Percentiles rank a stretch among this genome's conserved stretches.
Evolutionary conservation across 30 jellyfish, hydroid and myxozoan species (phyloP).

Genomic region (Turritopsis dohrnii): DNA sequence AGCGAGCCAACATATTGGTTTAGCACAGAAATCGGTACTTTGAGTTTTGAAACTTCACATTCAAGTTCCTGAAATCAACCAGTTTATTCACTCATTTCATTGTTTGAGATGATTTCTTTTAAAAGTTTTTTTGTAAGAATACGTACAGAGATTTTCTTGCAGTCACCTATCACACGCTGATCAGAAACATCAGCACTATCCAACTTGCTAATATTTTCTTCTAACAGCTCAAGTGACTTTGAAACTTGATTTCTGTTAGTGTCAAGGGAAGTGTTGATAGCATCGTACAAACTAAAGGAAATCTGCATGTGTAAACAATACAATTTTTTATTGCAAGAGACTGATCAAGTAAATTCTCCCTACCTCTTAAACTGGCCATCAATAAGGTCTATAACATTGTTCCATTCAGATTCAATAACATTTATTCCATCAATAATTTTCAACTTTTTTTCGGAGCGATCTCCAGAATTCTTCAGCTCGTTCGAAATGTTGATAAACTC

Average conservation of each 20-base stretch:
- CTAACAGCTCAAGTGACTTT: not conserved
- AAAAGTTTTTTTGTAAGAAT: not conserved
- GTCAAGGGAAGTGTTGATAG: slow-evolving; percentile 10
- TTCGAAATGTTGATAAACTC: not conserved
- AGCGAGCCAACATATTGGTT: slow-evolving; percentile 9
- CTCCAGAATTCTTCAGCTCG: not conserved
- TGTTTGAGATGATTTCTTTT: not conserved
- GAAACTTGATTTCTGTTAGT: not conserved
- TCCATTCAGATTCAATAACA: slow-evolving; percentile 18
- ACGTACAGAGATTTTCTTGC: not conserved
- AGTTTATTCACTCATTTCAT: not conserved
- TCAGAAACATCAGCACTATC: not conserved
- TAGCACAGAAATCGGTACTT: slow-evolving; percentile 1
- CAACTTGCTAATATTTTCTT: not conserved
- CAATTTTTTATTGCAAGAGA: not conserved
- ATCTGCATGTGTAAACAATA: not conserved
- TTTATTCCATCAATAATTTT: not conserved
- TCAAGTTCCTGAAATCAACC: slow-evolving; percentile 17
- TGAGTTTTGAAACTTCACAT: slow-evolving; percentile 13
- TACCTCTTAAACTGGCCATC: slow-evolving; percentile 29
- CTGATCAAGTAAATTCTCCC: not conserved
- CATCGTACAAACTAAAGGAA: slow-evolving; percentile 18
- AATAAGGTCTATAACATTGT: slow-evolving; percentile 5
- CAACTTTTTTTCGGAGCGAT: not conserved
- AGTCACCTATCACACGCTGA: not conserved